Evolutionary conservation across 35 echinoderm and acorn worm species (phyloP).

Genomic region (Ptychodera flava): DNA sequence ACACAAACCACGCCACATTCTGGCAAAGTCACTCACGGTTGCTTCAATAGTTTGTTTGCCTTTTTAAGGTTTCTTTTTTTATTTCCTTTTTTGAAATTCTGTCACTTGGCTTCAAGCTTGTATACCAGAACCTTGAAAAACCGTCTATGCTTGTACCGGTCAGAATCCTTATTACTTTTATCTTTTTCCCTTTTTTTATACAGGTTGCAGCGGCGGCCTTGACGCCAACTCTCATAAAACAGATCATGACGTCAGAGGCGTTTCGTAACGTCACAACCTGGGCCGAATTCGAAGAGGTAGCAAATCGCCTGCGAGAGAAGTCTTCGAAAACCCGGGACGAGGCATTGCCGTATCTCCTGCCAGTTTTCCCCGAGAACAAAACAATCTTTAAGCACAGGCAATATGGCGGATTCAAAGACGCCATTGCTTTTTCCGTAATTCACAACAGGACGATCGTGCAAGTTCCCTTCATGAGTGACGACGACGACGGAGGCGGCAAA

Average conservation of each 20-base stretch:
- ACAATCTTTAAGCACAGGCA: background rate
- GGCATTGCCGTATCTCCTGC: background rate
- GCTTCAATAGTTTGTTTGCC: too few species aligned
- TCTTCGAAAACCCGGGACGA: background rate
- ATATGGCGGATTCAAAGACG: background rate
- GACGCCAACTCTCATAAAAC: background rate
- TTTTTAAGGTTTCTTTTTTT: too few species aligned
- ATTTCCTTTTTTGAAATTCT: too few species aligned
- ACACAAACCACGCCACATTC: background rate
- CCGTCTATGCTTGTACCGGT: background rate
- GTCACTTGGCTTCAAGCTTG: too few species aligned
- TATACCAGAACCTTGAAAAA: too few species aligned
- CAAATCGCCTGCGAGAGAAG: background rate
- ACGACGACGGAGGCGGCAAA: background rate
- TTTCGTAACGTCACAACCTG: background rate
- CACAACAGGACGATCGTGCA: background rate
- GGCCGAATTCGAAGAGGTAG: background rate
- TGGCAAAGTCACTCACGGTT: background rate
- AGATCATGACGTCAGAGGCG: background rate
- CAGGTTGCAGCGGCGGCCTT: background rate
- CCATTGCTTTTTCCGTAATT: background rate
- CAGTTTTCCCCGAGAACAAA: background rate
- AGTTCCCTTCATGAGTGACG: background rate
- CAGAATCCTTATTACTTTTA: background rate
- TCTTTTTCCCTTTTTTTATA: background rate